Conservation (phyloP, 2,797 vertebrate species). For the Microtus agrestis region DNA sequence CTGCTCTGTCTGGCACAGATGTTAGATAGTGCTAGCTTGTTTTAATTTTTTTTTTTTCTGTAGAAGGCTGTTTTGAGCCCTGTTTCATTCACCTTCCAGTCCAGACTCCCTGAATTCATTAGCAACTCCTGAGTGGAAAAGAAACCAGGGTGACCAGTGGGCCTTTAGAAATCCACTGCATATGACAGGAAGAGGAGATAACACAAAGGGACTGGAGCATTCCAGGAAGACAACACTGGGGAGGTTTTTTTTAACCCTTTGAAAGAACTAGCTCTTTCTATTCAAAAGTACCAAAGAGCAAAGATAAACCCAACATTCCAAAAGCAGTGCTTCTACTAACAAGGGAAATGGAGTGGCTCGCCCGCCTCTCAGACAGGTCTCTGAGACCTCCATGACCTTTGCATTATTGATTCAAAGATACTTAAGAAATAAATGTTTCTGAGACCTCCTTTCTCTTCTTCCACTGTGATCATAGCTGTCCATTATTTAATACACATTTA, state of each 20-base stretch:
- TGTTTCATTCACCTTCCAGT: not conserved
- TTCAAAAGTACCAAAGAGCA: slow-evolving; percentile 61
- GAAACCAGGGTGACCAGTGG: slow-evolving; percentile 69
- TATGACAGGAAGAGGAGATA: slow-evolving; percentile 47
- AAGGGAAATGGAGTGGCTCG: not conserved
- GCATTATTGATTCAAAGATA: slow-evolving; percentile 31
- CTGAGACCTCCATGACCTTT: slow-evolving; percentile 12
- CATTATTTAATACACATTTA: slow-evolving; percentile 38
- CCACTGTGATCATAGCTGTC: not conserved
- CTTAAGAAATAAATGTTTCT: slow-evolving; percentile 46
- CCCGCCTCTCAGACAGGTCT: not conserved
- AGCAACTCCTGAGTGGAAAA: slow-evolving; percentile 62
- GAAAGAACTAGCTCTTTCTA: slow-evolving; percentile 61
- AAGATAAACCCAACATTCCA: slow-evolving; percentile 70
- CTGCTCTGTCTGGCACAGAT: slow-evolving; percentile 80
- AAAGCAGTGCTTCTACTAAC: slow-evolving; percentile 16
- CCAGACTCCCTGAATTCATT: slow-evolving; percentile 54
- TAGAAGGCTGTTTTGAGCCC: slow-evolving; percentile 70
- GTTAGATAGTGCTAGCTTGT: slow-evolving; percentile 53
- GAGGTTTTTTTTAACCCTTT: slow-evolving; percentile 19
- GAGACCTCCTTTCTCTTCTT: slow-evolving; percentile 25
- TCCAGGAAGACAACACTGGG: not conserved
- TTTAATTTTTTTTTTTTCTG: slow-evolving; percentile 65
- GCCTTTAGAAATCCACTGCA: slow-evolving; percentile 58
- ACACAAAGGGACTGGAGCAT: not conserved